Conservation (phyloP, 1,140 invertebrate species). For the Dreissena polymorpha region DNA sequence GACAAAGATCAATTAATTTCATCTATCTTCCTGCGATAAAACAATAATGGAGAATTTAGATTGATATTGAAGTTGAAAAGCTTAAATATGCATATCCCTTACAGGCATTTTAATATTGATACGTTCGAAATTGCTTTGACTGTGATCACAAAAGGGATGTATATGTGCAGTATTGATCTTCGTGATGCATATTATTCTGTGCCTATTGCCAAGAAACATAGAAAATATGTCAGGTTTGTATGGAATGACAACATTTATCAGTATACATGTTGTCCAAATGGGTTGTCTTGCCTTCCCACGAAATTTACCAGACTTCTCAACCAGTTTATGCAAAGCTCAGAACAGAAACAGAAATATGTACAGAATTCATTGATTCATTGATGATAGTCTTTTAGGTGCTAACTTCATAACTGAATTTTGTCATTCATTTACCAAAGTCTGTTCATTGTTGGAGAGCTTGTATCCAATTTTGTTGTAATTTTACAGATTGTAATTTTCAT, state of each 20-base stretch:
- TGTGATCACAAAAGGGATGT: no score
- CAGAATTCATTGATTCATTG: slow-evolving; percentile 56
- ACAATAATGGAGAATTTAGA: slow-evolving; percentile 32
- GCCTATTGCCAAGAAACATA: slow-evolving; percentile 19
- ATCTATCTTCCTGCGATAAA: slow-evolving; percentile 15
- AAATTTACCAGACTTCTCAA: no score
- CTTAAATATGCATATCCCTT: background rate
- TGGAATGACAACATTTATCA: slow-evolving; percentile 41
- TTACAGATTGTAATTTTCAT: no score
- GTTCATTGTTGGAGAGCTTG: slow-evolving; percentile 14
- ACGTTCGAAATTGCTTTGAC: no score
- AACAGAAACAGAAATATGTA: no score
- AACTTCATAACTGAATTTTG: slow-evolving; percentile 34
- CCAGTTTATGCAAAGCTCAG: no score
- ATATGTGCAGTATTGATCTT: no score
- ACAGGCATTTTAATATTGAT: no score
- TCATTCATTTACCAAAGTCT: slow-evolving; percentile 45
- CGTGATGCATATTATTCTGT: slow-evolving; percentile 52
- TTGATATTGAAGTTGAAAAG: slow-evolving; percentile 14
- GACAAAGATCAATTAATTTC: slow-evolving; percentile 11
- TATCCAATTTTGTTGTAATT: no score
- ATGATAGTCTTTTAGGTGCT: slow-evolving; percentile 54
- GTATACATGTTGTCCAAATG: no score
- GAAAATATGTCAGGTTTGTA: slow-evolving; percentile 47
- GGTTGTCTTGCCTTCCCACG: no score